These are phyloP conservation scores for Numenius arquata DNA, from an alignment of 2,113 vertebrate genomes.

Conservation along the genomic window DNA sequence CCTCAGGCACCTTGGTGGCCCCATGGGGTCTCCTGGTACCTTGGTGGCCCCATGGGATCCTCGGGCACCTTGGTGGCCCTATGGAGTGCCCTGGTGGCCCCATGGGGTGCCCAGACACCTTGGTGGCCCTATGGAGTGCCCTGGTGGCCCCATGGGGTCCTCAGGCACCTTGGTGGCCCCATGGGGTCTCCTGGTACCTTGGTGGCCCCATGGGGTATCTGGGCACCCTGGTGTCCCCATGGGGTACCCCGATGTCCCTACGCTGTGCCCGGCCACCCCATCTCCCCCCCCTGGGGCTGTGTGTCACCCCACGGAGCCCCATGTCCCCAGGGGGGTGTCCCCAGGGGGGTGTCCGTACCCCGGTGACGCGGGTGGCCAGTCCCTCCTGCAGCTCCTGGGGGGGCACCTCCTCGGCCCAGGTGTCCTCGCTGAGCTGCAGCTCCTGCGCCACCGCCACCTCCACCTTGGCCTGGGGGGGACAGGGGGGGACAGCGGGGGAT, in stretches of 20 bases:
- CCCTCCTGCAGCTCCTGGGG: neutral
- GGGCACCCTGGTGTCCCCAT: neutral
- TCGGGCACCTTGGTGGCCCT: neutral
- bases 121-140: neutral
- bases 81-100: too few relatives aligned
- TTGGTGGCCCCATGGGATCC: too few relatives aligned
- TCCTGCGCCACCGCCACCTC: neutral
- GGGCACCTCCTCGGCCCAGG: neutral
- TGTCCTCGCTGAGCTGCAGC: slow-evolving; percentile 40
- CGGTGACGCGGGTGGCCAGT: neutral
- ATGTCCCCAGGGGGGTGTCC: neutral
- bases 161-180: too few relatives aligned
- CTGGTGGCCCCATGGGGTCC: too few relatives aligned
- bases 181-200: neutral
- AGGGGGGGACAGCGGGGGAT: too few relatives aligned
- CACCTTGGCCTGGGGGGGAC: neutral
- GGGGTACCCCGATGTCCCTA: neutral
- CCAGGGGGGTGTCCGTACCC: neutral
- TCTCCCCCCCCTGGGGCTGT: rapidly evolving
- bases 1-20: too few relatives aligned
- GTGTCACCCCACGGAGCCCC: neutral
- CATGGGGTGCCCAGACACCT: too few relatives aligned
- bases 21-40: too few relatives aligned
- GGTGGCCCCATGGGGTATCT: neutral
- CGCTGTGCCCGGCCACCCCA: too few relatives aligned